phyloP scores from a whole-genome alignment of 2,113 vertebrate genomes.

The Apeltes quadracus region DNA sequence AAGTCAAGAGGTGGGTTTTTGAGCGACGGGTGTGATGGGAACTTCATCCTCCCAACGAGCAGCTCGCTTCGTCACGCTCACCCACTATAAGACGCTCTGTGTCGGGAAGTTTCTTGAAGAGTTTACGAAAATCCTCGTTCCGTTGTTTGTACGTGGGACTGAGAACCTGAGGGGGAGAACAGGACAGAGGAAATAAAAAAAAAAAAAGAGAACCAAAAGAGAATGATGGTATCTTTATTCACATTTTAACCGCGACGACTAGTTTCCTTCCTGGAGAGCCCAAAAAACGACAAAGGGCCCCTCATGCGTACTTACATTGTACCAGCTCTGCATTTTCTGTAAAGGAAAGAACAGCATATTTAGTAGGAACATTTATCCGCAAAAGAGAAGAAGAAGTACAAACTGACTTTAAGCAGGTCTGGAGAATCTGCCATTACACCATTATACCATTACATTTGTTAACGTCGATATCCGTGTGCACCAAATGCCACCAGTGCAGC shows the following conservation, averaged over 20 bases:
- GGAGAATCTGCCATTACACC: not conserved
- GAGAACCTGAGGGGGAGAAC: slow-evolving; percentile 80
- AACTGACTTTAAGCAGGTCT: not conserved
- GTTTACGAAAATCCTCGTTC: slow-evolving; percentile 91
- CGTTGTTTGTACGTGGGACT: slow-evolving; percentile 93
- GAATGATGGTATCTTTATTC: not conserved
- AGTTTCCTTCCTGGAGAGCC: not conserved
- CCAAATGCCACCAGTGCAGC: not conserved
- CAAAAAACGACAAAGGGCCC: not conserved
- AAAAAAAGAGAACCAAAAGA: slow-evolving; percentile 9
- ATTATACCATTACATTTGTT: too few relatives aligned
- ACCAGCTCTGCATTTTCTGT: slow-evolving; percentile 97
- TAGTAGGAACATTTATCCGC: not conserved
- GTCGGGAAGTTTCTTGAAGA: slow-evolving; percentile 91
- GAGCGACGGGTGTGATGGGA: not conserved
- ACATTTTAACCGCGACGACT: slow-evolving; percentile 18
- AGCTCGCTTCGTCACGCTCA: slow-evolving; percentile 66
- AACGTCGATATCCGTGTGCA: not conserved
- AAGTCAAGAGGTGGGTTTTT: not conserved
- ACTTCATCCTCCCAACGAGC: not conserved
- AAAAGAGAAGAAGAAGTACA: not conserved
- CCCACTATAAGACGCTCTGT: slow-evolving; percentile 90
- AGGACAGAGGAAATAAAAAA: too few relatives aligned
- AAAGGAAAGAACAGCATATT: slow-evolving; percentile 65
- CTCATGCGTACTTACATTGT: slow-evolving; percentile 87